These are phyloP conservation scores for Cranoglanis bouderius DNA, from an alignment of 2,113 vertebrate genomes.

Conservation along the genomic window DNA sequence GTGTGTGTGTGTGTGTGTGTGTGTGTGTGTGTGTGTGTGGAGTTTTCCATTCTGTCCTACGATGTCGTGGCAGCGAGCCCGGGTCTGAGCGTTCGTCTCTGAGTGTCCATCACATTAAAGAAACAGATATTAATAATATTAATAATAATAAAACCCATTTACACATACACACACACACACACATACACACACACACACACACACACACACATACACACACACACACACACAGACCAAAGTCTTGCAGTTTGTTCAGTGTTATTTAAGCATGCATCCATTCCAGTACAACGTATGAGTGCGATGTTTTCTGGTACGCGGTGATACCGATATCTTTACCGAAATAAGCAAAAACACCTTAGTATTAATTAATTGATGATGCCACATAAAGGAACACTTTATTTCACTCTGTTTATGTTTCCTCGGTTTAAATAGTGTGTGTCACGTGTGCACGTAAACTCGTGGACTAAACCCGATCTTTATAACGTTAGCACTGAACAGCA, in stretches of 20 bases:
- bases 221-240: background rate
- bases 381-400: too few species aligned
- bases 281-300: background rate
- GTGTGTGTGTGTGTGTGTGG: too few species aligned
- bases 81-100: background rate
- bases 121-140: slow-evolving; percentile 49
- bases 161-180: background rate
- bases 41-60: slow-evolving; percentile 1
- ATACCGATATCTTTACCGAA: background rate
- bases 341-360: background rate
- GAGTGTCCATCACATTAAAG: slow-evolving; percentile 54
- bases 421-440: too few species aligned
- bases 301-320: background rate
- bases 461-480: too few species aligned
- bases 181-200: background rate
- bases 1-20: too few species aligned
- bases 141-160: background rate
- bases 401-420: too few species aligned
- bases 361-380: too few species aligned
- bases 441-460: too few species aligned
- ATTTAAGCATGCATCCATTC: background rate
- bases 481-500: too few species aligned
- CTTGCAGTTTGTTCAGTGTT: background rate
- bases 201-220: background rate
- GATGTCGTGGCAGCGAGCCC: slow-evolving; percentile 9